Conservation (phyloP, 2,888 invertebrate species). For the Daptonema setosum region DNA sequence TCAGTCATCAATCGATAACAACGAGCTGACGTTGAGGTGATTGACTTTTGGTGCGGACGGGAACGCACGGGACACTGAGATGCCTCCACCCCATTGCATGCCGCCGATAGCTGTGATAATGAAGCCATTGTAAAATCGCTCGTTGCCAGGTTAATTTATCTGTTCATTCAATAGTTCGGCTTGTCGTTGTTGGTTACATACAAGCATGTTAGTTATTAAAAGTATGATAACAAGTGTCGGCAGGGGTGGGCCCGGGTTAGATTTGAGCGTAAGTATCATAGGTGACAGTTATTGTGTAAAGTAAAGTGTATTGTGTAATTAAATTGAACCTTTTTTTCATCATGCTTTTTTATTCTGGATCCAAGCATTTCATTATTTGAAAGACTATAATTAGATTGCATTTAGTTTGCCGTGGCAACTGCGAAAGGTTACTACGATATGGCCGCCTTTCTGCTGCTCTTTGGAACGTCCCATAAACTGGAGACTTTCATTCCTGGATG, state of each 20-base stretch:
- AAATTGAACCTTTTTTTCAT: no score
- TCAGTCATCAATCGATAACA: conserved; percentile 89
- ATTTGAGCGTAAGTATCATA: no score
- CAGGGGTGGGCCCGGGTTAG: no score
- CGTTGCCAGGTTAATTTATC: conserved; percentile 44
- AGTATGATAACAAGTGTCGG: no score
- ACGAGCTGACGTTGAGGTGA: conserved; percentile 76
- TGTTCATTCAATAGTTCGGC: no score
- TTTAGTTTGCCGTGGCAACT: conserved; percentile 78
- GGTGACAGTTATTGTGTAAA: no score
- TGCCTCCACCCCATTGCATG: conserved; percentile 95
- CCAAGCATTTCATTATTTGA: no score
- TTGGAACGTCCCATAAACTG: conserved; percentile 69
- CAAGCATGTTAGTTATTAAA: no score
- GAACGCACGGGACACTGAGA: conserved; percentile 84
- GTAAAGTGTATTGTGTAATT: no score
- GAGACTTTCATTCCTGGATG: conserved; percentile 87
- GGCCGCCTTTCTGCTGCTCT: conserved; percentile 74
- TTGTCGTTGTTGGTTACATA: no score
- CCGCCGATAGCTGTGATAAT: conserved; percentile 95
- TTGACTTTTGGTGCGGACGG: conserved; percentile 74
- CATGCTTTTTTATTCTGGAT: no score
- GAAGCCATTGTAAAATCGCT: conserved; percentile 72
- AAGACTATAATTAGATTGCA: no score
- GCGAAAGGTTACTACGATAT: conserved; percentile 89